Base-by-base conservation (phyloP, 2,888 invertebrate species). In the Polietes domitor region DNA sequence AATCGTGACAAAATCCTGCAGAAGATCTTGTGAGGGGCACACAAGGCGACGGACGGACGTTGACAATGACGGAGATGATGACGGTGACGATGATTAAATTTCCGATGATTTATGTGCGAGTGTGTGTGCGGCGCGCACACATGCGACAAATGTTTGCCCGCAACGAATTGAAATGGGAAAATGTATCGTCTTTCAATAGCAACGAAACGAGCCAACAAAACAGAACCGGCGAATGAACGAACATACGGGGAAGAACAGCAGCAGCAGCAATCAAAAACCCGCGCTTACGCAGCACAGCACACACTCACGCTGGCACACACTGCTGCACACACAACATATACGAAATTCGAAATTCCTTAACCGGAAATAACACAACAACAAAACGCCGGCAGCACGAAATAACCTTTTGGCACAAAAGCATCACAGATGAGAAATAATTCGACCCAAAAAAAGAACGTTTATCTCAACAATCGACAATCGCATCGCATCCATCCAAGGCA, bases 141-240 rank as follows among this genome's bases (percentile, higher is more conserved):
- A 84, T 76, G 84, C 81, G 84, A 84, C 81, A 84, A 81, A 81
- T 78, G 78, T 81, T 84, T 41, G 68, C 84, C 76, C 61, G 55
- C 68, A 73, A 80, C 55, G 63, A 74, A 80, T 71, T 77, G 68
- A 77, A 68, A 37, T 75, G 70, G 32, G 28, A 73, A 82, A 55
- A 43, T 77, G 73, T 76, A 77, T 80, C 70, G 80, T 32, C 73
- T 77, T 83, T 63, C 80, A 77, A 28, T 41, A n/a, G 68, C 65
- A 41, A 65, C 65, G 65, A 65, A 65, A 41, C 37, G 12, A 15
- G 21, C 65, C 32, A 65, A 17, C 63, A 77, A 19, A 15, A 80
- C 65, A 72, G 24, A 83, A 71, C 76, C 37, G 68, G 70, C 26
- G 37, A 74, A 37, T 12, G 71, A 70, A 37, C n/a, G n/a, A 74